These are phyloP conservation scores for Myotis myotis DNA, from an alignment of 2,797 vertebrate species.

Conservation along the genomic window DNA sequence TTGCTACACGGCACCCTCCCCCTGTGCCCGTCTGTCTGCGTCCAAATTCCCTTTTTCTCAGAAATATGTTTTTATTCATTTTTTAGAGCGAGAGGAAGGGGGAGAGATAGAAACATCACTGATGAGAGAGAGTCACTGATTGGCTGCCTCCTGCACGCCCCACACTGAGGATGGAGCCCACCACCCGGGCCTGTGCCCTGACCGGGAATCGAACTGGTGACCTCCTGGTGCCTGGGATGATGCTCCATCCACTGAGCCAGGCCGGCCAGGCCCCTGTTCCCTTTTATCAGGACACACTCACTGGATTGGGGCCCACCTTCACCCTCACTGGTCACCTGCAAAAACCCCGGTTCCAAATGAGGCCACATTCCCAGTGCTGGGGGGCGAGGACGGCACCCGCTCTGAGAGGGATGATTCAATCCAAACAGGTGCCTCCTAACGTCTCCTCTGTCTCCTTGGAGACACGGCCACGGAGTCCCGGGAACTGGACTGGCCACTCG, in stretches of 20 bases:
- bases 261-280: too few relatives aligned
- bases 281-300: neutral
- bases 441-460: neutral
- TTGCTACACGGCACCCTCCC: rapidly evolving
- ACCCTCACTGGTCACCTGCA: neutral
- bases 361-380: neutral
- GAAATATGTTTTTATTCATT: too few relatives aligned
- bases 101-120: too few relatives aligned
- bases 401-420: neutral
- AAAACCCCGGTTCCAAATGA: neutral
- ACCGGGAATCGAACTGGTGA: too few relatives aligned
- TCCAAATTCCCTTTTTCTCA: too few relatives aligned
- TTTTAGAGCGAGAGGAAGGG: too few relatives aligned
- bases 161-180: too few relatives aligned
- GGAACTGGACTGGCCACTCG: neutral
- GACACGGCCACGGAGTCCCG: rapidly evolving
- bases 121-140: too few relatives aligned
- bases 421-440: neutral
- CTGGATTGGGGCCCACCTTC: neutral
- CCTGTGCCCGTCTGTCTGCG: neutral
- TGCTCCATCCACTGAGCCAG: too few relatives aligned
- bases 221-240: too few relatives aligned
- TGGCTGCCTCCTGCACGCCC: too few relatives aligned
- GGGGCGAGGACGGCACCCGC: neutral
- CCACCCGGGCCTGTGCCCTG: too few relatives aligned